phyloP scores from a whole-genome alignment of 1,140 invertebrate genomes.

The Epicauta chinensis region DNA sequence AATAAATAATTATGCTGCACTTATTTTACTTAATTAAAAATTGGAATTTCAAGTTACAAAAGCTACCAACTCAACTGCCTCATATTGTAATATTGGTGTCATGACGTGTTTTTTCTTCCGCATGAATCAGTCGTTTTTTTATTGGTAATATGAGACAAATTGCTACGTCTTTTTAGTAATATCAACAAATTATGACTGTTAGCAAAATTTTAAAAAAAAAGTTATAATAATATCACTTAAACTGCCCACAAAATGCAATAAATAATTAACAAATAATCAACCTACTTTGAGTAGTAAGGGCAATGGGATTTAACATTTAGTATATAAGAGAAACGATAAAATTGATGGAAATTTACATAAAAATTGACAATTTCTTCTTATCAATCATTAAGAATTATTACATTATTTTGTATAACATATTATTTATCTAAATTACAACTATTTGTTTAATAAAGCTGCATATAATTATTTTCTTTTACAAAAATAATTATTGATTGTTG shows the following conservation, averaged over 20 bases:
- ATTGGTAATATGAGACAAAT: too few relatives aligned
- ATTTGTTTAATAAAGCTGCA: slow-evolving; percentile 1
- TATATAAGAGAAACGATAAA: neutral
- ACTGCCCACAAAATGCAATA: slow-evolving; percentile 4
- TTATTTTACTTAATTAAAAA: neutral
- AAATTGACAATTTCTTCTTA: neutral
- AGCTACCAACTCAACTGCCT: neutral
- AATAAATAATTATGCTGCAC: neutral
- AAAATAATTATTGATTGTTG: slow-evolving; percentile 20
- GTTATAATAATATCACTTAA: slow-evolving; percentile 1
- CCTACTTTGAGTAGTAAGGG: neutral
- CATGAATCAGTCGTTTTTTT: neutral
- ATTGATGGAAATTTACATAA: neutral
- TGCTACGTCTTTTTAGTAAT: neutral
- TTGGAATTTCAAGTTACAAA: neutral
- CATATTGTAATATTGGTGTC: neutral
- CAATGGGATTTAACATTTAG: neutral
- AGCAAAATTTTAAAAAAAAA: neutral
- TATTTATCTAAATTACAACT: neutral
- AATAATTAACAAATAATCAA: neutral
- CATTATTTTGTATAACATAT: neutral
- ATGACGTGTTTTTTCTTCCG: neutral
- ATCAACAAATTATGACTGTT: neutral
- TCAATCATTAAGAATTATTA: neutral
- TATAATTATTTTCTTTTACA: slow-evolving; percentile 1